Conservation (phyloP, 1,140 invertebrate species). For the Branchinecta lynchi region DNA sequence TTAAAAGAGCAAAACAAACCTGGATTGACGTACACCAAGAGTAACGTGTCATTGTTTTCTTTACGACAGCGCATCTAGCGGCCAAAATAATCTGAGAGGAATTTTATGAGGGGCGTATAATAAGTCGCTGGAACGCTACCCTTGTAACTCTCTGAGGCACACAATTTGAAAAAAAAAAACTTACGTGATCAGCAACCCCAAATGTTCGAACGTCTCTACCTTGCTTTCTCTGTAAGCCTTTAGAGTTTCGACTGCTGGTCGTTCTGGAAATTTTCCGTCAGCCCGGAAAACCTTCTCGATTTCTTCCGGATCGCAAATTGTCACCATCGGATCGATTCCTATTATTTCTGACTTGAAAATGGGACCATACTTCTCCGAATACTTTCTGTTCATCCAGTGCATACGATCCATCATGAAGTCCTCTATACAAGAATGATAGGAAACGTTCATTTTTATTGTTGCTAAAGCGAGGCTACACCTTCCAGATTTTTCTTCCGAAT, state of each 20-base stretch:
- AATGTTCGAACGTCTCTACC: conserved; percentile 11
- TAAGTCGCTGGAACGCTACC: too few species aligned
- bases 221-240: conserved; percentile 16
- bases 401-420: conserved; percentile 11
- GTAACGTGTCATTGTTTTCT: too few species aligned
- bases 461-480: too few species aligned
- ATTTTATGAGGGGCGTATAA: too few species aligned
- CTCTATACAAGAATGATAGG: background rate
- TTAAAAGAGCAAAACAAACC: too few species aligned
- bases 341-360: conserved; percentile 55
- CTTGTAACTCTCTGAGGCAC: too few species aligned
- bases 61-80: too few species aligned
- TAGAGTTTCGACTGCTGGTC: conserved; percentile 33
- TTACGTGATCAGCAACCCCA: conserved; percentile 16
- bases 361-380: conserved; percentile 45
- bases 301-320: conserved; percentile 56
- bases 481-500: too few species aligned
- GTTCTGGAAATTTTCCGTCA: conserved; percentile 55
- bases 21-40: too few species aligned
- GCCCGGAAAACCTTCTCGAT: conserved; percentile 54
- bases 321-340: conserved; percentile 59
- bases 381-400: background rate
- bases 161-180: background rate
- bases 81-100: too few species aligned
- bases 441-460: too few species aligned